Conservation (phyloP, 2,113 vertebrate species). For the Rattus norvegicus region DNA sequence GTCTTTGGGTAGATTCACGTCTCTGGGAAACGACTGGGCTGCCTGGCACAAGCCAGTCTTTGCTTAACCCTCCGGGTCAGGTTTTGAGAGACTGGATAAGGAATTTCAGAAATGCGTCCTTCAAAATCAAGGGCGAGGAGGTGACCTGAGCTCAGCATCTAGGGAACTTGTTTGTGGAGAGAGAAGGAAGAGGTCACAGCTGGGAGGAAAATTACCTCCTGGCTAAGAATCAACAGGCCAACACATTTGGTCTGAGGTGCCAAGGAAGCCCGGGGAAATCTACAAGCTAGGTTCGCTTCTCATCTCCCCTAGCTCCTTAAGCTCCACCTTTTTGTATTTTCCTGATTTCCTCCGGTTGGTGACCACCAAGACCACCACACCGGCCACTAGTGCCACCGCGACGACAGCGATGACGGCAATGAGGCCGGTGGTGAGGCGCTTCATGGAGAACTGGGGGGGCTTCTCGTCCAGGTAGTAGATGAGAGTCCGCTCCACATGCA, state of each 20-base stretch:
- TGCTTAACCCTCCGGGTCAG: neutral
- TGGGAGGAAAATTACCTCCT: neutral
- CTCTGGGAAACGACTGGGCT: neutral
- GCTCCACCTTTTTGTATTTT: constrained; percentile 87
- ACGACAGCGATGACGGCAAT: constrained; percentile 91
- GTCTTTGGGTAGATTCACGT: neutral
- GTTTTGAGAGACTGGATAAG: neutral
- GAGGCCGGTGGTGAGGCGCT: constrained; percentile 87
- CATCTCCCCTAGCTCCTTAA: constrained; percentile 88
- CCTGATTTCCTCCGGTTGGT: constrained; percentile 76
- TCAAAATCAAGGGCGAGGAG: constrained; percentile 2
- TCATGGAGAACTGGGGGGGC: constrained; percentile 89
- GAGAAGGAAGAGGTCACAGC: neutral
- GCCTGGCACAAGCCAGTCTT: neutral
- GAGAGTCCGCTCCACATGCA: constrained; percentile 86
- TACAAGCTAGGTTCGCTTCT: constrained; percentile 73
- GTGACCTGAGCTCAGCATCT: neutral
- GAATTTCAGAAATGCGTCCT: constrained; percentile 53
- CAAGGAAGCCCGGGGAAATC: neutral
- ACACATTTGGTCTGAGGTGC: neutral
- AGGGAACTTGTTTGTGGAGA: neutral
- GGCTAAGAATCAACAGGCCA: neutral
- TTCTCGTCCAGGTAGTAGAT: constrained; percentile 92
- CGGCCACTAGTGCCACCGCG: constrained; percentile 82
- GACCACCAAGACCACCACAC: constrained; percentile 87